Conservation (phyloP, 2,113 vertebrate genomes). For the Strix uralensis region DNA sequence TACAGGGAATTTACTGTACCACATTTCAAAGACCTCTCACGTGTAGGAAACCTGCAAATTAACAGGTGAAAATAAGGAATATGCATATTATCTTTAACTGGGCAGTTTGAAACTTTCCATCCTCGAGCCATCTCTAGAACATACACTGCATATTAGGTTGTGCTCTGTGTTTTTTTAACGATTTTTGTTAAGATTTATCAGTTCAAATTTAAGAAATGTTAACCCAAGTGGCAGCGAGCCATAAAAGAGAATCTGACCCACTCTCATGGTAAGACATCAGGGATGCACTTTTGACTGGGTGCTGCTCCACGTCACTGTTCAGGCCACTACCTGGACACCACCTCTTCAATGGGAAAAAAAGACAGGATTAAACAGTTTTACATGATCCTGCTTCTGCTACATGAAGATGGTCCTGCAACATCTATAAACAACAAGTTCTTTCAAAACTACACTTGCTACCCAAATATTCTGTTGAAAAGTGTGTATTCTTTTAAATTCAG, state of each 20-base stretch:
- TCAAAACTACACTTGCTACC: background rate
- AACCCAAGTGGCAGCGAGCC: background rate
- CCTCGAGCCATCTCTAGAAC: background rate
- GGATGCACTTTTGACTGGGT: background rate
- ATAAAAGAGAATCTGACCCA: background rate
- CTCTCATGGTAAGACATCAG: background rate
- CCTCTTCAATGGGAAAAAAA: background rate
- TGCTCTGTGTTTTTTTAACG: too few relatives aligned
- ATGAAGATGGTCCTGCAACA: background rate
- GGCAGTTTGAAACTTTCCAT: background rate
- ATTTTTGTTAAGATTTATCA: background rate
- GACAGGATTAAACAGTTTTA: background rate
- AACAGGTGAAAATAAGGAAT: background rate
- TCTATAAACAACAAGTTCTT: background rate
- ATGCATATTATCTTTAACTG: fast-evolving
- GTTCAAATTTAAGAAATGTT: background rate
- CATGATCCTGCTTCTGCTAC: background rate
- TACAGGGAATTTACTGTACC: background rate
- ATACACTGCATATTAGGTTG: fast-evolving
- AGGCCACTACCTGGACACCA: too few relatives aligned
- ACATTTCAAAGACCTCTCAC: background rate
- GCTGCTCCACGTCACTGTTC: background rate
- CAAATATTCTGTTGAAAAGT: background rate
- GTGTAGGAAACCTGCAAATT: background rate
- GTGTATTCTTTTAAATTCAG: background rate